Base-by-base conservation (phyloP, 2,113 vertebrate genomes). In the Oncorhynchus keta region DNA sequence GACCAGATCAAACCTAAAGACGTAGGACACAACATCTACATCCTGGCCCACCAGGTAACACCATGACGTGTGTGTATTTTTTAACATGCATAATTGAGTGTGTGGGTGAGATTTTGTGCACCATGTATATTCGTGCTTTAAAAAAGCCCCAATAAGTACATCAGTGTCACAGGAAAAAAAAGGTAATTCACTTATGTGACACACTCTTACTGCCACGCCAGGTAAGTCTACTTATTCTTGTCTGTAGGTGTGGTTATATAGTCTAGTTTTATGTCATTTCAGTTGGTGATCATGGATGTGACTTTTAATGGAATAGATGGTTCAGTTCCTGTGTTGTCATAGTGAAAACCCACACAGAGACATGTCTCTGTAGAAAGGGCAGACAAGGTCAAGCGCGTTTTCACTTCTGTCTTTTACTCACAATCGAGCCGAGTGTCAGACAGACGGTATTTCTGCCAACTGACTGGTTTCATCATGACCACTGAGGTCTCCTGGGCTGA, bases 1-100 rank as follows among this genome's bases (percentile, higher is more conserved):
- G 95, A 97, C 45, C 79, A 88, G 59, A 95, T 99, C 87, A 95
- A 93, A 18, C 95, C 98, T 26, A 97, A 91, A 93, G 97, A 97
- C 1, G 98, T 99, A 11, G 97, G 97, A 72, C 98, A 99, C 86
- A 99, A 99, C 87, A 99, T 99, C 87, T 99, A 97, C 75, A 99
- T 99, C 83, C 88, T 99, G 89, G 97, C 97, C 12, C 97, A 99
- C 87, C 98, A 99, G 96, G 98, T 99, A 84, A 73, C 74, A 49
- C 48, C 35, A 74, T 68, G 75, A 39, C 20, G 9, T 45, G 39
- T 45, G 13, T 62, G 73, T 55, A 24, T 66, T 55, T 55, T 55
- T 18, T 55, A 55, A 18, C 16, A 55, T 55, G 5, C 16, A 55
- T 14, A 18, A 55, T 18, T 18, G 4, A 55, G 51, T 5, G 51